These are phyloP conservation scores for Hestina assimilis DNA, from an alignment of 1,140 invertebrate genomes.

Conservation along the genomic window DNA sequence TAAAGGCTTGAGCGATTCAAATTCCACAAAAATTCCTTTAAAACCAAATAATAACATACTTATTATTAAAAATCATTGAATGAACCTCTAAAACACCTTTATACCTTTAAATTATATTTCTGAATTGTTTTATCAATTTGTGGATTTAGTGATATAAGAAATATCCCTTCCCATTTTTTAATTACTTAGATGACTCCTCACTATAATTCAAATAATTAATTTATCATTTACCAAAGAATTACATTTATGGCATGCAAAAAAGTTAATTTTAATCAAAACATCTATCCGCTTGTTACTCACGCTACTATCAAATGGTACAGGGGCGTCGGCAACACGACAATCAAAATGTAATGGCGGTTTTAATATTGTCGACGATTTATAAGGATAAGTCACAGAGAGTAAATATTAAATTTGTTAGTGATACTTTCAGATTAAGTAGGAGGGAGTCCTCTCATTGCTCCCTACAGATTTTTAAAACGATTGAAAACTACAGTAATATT, in stretches of 20 bases:
- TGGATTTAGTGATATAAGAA: too few relatives aligned
- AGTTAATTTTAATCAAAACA: too few relatives aligned
- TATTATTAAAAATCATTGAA: not conserved
- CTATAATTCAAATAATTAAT: too few relatives aligned
- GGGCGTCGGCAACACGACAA: conserved; percentile 60
- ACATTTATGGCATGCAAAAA: too few relatives aligned
- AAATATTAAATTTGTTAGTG: conserved; percentile 78
- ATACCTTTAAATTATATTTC: too few relatives aligned
- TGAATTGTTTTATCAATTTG: too few relatives aligned
- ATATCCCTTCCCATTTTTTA: too few relatives aligned
- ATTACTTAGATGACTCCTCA: too few relatives aligned
- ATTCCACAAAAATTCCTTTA: not conserved
- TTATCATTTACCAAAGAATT: too few relatives aligned
- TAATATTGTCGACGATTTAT: conserved; percentile 78
- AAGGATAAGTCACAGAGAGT: conserved; percentile 74
- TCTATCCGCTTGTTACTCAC: conserved; percentile 31
- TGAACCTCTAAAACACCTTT: too few relatives aligned
- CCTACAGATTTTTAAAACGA: conserved; percentile 12
- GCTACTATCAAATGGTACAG: conserved; percentile 35
- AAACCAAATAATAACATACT: not conserved
- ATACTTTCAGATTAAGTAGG: conserved; percentile 73
- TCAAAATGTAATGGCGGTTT: conserved; percentile 76
- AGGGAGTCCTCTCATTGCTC: conserved; percentile 39
- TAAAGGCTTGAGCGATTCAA: conserved; percentile 11
- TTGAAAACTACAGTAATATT: not conserved